Evolutionary conservation across 2,888 invertebrate species (phyloP).

Genomic region (Trichopoda pennipes): DNA sequence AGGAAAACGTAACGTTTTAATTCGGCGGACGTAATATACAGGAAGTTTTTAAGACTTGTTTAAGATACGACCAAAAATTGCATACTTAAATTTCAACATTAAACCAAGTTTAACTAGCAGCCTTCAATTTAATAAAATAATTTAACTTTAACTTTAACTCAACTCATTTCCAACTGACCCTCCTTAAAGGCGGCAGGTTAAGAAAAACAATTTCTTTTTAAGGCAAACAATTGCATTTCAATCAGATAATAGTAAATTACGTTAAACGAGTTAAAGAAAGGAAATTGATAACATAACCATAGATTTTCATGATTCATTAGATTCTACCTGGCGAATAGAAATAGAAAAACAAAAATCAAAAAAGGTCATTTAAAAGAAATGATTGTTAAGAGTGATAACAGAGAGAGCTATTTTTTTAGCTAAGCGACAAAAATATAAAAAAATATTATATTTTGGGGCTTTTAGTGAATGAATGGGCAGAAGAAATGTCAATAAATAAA

Average conservation of each 20-base stretch:
- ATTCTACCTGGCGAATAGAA: neutral
- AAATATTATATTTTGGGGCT: too few species aligned
- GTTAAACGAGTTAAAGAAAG: slow-evolving; percentile 48
- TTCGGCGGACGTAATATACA: too few species aligned
- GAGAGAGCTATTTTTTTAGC: neutral
- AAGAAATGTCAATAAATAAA: too few species aligned
- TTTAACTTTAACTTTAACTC: neutral
- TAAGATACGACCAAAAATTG: too few species aligned
- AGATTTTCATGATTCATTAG: slow-evolving; percentile 63
- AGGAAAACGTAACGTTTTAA: too few species aligned
- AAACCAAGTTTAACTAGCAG: too few species aligned
- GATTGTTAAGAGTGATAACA: neutral
- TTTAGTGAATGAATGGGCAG: too few species aligned
- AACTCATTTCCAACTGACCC: slow-evolving; percentile 6
- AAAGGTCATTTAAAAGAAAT: slow-evolving; percentile 31
- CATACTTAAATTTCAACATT: too few species aligned
- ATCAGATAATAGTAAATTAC: slow-evolving; percentile 38
- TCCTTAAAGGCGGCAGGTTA: slow-evolving; percentile 13
- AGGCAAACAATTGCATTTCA: slow-evolving; percentile 9
- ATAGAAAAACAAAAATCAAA: neutral
- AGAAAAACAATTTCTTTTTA: slow-evolving; percentile 7
- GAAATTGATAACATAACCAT: slow-evolving; percentile 63
- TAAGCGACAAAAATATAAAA: neutral
- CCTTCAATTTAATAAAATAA: neutral
- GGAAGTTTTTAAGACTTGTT: too few species aligned